These are phyloP conservation scores for Nymphalis c-album DNA, from an alignment of 2,888 invertebrate species.

Conservation along the genomic window DNA sequence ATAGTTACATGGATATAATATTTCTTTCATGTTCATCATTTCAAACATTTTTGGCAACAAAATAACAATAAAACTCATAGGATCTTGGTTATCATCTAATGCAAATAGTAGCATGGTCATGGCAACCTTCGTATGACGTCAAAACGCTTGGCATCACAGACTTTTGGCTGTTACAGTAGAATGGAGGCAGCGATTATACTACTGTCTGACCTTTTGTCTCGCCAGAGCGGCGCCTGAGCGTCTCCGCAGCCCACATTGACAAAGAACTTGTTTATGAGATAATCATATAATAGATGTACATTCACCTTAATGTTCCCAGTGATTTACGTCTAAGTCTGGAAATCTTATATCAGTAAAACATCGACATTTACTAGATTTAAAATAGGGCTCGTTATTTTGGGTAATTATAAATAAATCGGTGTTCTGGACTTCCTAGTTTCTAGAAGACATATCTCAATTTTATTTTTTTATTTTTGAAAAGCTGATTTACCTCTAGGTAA, in stretches of 20 bases:
- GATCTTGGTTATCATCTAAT: neutral
- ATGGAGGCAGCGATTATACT: slow-evolving; percentile 20
- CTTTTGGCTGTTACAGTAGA: slow-evolving; percentile 13
- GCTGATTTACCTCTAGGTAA: too few relatives aligned
- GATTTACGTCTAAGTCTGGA: too few relatives aligned
- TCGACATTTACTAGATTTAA: too few relatives aligned
- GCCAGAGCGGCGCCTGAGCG: slow-evolving; percentile 54
- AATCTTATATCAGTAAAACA: too few relatives aligned
- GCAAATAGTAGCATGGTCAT: slow-evolving; percentile 4
- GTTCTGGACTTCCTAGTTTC: too few relatives aligned
- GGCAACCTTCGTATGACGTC: slow-evolving; percentile 34
- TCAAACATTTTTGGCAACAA: neutral
- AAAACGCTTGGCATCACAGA: slow-evolving; percentile 29
- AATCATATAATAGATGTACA: neutral
- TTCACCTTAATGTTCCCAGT: neutral
- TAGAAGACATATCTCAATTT: too few relatives aligned
- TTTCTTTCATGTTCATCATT: too few relatives aligned
- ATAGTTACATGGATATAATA: too few relatives aligned
- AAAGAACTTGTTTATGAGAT: slow-evolving; percentile 12
- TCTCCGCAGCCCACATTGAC: slow-evolving; percentile 44
- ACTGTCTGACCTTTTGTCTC: slow-evolving; percentile 63
- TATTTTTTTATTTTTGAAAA: too few relatives aligned
- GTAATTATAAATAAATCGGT: too few relatives aligned
- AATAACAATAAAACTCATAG: neutral
- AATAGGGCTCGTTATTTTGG: too few relatives aligned